Conservation (phyloP, 2,888 invertebrate genomes). For the Phaedon cochleariae region DNA sequence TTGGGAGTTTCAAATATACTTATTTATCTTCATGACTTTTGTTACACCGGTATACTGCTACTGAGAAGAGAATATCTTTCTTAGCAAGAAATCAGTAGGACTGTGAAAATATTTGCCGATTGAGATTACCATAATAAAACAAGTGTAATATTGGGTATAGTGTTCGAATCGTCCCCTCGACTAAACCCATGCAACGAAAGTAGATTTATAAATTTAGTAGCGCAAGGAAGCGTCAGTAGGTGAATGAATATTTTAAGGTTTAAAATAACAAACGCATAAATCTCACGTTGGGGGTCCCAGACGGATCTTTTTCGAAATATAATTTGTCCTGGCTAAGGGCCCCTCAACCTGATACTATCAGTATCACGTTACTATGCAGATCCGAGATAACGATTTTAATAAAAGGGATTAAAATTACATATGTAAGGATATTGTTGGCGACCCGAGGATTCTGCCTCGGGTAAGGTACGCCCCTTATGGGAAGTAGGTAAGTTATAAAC, state of each 20-base stretch:
- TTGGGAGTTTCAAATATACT: too few species aligned
- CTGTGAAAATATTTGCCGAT: too few species aligned
- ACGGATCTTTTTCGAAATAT: conserved; percentile 46
- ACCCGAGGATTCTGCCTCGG: conserved; percentile 49
- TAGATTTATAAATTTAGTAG: conserved; percentile 34
- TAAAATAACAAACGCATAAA: conserved; percentile 49
- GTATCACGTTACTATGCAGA: conserved; percentile 61
- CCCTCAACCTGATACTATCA: conserved; percentile 58
- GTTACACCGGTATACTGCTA: too few species aligned
- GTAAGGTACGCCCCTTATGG: conserved; percentile 54
- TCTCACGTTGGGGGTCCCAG: conserved; percentile 46
- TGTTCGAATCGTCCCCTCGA: neutral
- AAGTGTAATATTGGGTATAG: neutral
- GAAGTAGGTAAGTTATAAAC: conserved; percentile 52
- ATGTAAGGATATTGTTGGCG: conserved; percentile 58
- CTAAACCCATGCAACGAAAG: conserved; percentile 5
- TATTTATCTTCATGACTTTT: too few species aligned
- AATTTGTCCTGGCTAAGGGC: conserved; percentile 50
- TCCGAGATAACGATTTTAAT: conserved; percentile 60
- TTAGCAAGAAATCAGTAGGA: too few species aligned
- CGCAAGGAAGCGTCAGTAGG: conserved; percentile 31
- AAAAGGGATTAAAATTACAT: conserved; percentile 62
- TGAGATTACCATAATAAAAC: neutral
- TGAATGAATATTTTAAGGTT: conserved; percentile 47
- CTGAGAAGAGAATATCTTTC: too few species aligned